Evolutionary conservation across 1,140 invertebrate genomes (phyloP), one percentile per base, ranked within the genome.

Genomic region (Charaxes varanes): DNA sequence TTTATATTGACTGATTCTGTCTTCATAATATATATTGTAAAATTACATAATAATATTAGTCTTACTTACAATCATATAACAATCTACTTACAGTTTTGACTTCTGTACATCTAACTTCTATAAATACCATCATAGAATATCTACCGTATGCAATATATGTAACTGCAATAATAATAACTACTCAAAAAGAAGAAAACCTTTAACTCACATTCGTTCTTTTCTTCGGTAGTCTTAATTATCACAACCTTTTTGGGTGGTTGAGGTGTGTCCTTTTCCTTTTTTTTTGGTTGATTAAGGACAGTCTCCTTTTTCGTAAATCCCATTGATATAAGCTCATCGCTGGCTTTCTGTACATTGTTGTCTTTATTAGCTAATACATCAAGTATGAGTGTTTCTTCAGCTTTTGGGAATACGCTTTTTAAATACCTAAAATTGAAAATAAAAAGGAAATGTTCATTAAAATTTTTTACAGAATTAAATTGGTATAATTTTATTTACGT

Each of bases 391-490:
- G 92, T 94, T 73, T 96, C 94, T 51, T 97, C 94, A 0, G 91
- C 93, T 80, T 94, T 93, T n/a, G 94, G 93, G 79, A 95, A 96
- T 54, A 96, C 88, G 64, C 92, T 94, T 80, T 96, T 96, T 85
- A 97, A 87, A 77, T 96, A 96, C 85, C 94, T 95, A 79, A 30
- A 65, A 61, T 10, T n/a, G n/a, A n/a, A n/a, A n/a, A n/a, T n/a
- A n/a, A n/a, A n/a, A n/a, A n/a, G n/a, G n/a, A n/a, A n/a, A n/a
- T n/a, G n/a, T n/a, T n/a, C n/a, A n/a, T n/a, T n/a, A n/a, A n/a
- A n/a, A n/a, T n/a, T n/a, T n/a, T n/a, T n/a, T n/a, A n/a, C n/a
- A n/a, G n/a, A n/a, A n/a, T n/a, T n/a, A n/a, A n/a, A n/a, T n/a
- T n/a, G n/a, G n/a, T n/a, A n/a, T n/a, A n/a, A n/a, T n/a, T n/a